Percentiles rank a stretch among this genome's conserved stretches.
phyloP scores from a whole-genome alignment of 2,113 vertebrate genomes.

The human region GRCh38 chr4:58934501-58935000 shows the following conservation, averaged over 20 bases:
- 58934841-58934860: not conserved
- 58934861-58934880: not conserved
- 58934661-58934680: not conserved
- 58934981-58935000: not conserved
- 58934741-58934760: not conserved
- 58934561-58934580: not conserved
- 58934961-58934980: not conserved
- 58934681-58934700: not conserved
- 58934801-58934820: not conserved
- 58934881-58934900: not conserved
- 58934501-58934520: not conserved
- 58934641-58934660: not conserved
- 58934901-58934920: not conserved
- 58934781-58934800: not conserved
- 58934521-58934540: not conserved
- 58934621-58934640: not conserved
- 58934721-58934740: not conserved
- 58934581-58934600: not conserved
- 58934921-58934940: not conserved
- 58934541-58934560: not conserved
- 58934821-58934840: not conserved
- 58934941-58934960: not conserved
- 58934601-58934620: not conserved
- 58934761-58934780: not conserved
- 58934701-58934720: not conserved